Percentiles rank a stretch among this genome's conserved stretches.
Conservation (phyloP, 2,888 invertebrate genomes). For the Allygus modestus region DNA sequence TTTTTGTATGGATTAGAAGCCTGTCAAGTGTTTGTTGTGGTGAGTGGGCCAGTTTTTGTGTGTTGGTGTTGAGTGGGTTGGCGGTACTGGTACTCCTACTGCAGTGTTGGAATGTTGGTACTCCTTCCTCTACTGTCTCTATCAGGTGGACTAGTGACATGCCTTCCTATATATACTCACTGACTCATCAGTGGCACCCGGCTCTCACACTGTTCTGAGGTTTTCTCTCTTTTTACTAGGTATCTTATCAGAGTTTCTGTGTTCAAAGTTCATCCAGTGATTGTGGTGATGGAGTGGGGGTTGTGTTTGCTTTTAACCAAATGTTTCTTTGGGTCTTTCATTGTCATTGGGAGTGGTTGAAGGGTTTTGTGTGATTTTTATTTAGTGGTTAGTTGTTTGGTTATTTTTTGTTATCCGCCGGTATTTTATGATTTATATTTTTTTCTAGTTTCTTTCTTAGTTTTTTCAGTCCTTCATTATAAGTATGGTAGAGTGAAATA, state of each 20-base stretch:
- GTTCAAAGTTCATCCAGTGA: background rate
- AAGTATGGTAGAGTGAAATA: too few relatives aligned
- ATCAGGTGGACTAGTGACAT: conserved; percentile 30
- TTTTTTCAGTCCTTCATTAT: background rate
- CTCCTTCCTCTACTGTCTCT: conserved; percentile 9
- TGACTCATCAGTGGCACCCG: conserved; percentile 28
- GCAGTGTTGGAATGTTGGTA: conserved; percentile 4
- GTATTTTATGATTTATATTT: background rate
- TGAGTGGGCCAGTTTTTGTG: conserved; percentile 9
- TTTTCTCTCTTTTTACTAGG: conserved; percentile 30
- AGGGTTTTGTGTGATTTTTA: background rate
- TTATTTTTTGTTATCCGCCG: background rate
- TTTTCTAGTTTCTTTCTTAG: background rate
- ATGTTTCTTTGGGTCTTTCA: background rate
- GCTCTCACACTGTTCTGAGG: background rate
- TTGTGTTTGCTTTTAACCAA: background rate
- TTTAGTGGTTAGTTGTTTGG: background rate
- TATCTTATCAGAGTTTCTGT: background rate
- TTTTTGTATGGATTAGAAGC: background rate
- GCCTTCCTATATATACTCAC: conserved; percentile 4
- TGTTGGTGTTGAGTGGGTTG: background rate
- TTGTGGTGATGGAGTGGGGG: background rate
- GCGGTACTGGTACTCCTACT: background rate
- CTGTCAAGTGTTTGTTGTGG: background rate
- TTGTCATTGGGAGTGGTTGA: background rate